Conservation (phyloP, 2,113 vertebrate species). For the Syngnathus floridae region DNA sequence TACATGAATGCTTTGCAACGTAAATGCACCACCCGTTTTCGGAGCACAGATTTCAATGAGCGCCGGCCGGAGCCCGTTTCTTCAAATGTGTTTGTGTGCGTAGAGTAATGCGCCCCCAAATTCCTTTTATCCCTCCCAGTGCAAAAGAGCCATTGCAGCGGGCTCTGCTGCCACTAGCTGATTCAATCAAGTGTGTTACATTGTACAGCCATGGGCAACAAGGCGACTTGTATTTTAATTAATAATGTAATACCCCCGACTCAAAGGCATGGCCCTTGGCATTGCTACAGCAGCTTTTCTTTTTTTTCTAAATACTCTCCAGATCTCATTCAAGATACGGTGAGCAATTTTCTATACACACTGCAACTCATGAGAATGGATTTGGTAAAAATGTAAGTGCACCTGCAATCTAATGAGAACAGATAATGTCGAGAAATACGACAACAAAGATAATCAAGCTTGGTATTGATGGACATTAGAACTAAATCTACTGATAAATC, state of each 20-base stretch:
- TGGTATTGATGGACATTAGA: neutral
- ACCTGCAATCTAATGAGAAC: neutral
- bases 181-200: conserved; percentile 97
- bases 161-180: conserved; percentile 78
- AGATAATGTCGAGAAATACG: neutral
- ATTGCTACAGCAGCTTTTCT: conserved; percentile 66
- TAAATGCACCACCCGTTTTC: conserved; percentile 34
- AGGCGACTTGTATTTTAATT: conserved; percentile 97
- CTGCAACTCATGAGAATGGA: conserved; percentile 40
- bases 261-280: conserved; percentile 83
- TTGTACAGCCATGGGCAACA: conserved; percentile 92
- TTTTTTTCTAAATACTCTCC: conserved; percentile 81
- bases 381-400: conserved; percentile 42
- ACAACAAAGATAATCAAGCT: no score
- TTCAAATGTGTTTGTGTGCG: conserved; percentile 69
- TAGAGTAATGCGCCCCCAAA: conserved; percentile 82
- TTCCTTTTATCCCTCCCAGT: conserved; percentile 85
- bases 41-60: conserved; percentile 51
- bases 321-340: conserved; percentile 75
- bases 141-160: conserved; percentile 76
- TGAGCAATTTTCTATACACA: conserved; percentile 53
- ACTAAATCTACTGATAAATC: neutral
- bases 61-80: conserved; percentile 57
- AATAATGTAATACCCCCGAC: conserved; percentile 85
- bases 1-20: conserved; percentile 23